phyloP scores from a whole-genome alignment of 2,797 vertebrate genomes.

The Falco novaeseelandiae region DNA sequence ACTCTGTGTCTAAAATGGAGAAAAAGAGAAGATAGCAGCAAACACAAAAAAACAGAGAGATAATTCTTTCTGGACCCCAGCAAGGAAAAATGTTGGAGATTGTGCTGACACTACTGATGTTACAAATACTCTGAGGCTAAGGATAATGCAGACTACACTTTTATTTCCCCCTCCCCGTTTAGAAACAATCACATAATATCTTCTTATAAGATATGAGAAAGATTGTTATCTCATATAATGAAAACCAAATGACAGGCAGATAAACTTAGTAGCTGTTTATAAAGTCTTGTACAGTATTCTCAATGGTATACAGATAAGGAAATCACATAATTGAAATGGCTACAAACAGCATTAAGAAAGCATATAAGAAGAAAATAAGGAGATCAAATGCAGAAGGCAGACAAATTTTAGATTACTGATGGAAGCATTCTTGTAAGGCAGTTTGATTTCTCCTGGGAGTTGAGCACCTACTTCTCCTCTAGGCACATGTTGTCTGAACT shows the following conservation, averaged over 20 bases:
- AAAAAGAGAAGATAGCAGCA: constrained; percentile 19
- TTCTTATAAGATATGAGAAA: constrained; percentile 68
- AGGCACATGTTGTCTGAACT: not conserved
- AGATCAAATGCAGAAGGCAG: constrained; percentile 32
- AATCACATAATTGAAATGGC: constrained; percentile 73
- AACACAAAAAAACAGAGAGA: not conserved
- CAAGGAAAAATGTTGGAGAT: not conserved
- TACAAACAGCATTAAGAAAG: constrained; percentile 62
- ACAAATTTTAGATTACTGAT: not conserved
- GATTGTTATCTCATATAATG: constrained; percentile 73
- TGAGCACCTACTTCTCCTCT: not conserved
- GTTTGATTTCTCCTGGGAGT: not conserved
- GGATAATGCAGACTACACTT: constrained; percentile 49
- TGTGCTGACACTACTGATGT: not conserved
- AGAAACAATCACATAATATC: constrained; percentile 67
- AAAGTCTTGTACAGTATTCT: constrained; percentile 76
- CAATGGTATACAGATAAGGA: constrained; percentile 76
- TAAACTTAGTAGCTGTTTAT: constrained; percentile 75
- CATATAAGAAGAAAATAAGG: constrained; percentile 48
- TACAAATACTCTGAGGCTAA: not conserved
- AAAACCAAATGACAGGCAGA: constrained; percentile 78
- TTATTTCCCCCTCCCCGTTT: constrained; percentile 47
- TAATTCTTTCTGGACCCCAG: constrained; percentile 35
- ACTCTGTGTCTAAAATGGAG: constrained; percentile 11
- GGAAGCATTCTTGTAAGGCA: not conserved